Conservation (phyloP, 2,113 vertebrate genomes). For the Pica pica region DNA sequence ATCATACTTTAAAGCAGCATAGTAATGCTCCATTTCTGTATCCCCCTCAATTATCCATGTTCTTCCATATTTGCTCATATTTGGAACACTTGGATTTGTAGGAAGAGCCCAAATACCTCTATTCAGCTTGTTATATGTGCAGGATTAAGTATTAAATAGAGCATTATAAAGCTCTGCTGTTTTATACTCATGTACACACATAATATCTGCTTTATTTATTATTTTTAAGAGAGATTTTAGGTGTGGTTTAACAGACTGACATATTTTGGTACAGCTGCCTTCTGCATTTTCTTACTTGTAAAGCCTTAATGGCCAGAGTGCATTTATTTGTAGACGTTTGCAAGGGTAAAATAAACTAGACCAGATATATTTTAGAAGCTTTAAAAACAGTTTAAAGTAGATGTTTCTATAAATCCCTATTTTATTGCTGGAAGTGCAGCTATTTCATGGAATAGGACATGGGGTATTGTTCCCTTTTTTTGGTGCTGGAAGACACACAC, state of each 20-base stretch:
- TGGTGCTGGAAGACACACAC: not conserved
- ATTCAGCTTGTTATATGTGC: not conserved
- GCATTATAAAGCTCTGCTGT: not conserved
- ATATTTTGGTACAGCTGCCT: not conserved
- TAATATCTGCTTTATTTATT: not conserved
- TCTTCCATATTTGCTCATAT: not conserved
- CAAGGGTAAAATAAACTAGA: not conserved
- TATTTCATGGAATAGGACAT: not conserved
- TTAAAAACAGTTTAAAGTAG: conserved; percentile 24
- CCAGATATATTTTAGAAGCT: not conserved
- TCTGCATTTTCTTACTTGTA: not conserved
- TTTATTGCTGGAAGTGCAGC: conserved; percentile 15
- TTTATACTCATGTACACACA: not conserved
- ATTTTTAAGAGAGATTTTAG: not conserved
- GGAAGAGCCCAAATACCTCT: not conserved
- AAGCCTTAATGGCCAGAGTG: not conserved
- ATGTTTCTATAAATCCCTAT: conserved; percentile 39
- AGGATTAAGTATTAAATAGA: not conserved
- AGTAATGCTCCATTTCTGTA: not conserved
- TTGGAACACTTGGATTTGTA: not conserved
- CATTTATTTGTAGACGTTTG: not conserved
- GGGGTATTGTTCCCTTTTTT: not conserved
- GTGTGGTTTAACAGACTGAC: not conserved
- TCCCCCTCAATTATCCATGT: not conserved
- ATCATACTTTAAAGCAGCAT: not conserved